Conservation (phyloP, 2,113 vertebrate genomes). For the Glareola pratincola region DNA sequence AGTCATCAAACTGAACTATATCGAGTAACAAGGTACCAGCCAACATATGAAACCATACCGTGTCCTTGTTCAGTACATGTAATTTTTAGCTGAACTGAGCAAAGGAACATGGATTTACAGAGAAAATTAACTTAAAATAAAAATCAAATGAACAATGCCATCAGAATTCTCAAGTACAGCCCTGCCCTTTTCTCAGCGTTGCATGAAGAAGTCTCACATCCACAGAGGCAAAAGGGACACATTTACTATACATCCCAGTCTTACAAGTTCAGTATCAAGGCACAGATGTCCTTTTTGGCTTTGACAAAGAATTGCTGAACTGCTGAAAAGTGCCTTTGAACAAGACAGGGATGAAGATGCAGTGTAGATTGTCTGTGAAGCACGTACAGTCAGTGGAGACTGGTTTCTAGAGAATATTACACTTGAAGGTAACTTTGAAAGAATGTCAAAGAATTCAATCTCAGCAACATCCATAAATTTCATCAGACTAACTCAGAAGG, state of each 20-base stretch:
- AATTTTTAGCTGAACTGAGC: background rate
- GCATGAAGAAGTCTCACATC: background rate
- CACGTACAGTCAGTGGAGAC: background rate
- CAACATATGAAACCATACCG: background rate
- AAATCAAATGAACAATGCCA: background rate
- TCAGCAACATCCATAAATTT: background rate
- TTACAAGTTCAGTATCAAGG: conserved; percentile 33
- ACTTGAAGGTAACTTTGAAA: conserved; percentile 45
- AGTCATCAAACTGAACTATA: background rate
- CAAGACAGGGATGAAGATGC: conserved; percentile 18
- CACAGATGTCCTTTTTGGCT: background rate
- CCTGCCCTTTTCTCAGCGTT: background rate
- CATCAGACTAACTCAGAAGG: background rate
- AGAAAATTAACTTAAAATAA: background rate
- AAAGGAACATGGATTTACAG: background rate
- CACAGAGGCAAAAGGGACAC: background rate
- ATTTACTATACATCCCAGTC: background rate
- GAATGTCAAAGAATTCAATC: background rate
- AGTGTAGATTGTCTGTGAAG: background rate
- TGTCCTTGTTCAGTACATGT: background rate
- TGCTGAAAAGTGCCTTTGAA: conserved; percentile 50
- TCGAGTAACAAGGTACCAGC: background rate
- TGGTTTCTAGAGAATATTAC: background rate
- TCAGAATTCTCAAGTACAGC: background rate
- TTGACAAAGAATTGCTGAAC: conserved; percentile 35